Percentiles rank a stretch among this genome's conserved stretches.
Evolutionary conservation across 2,888 invertebrate species (phyloP).

Genomic region (Hirtodrosophila trivittata): DNA sequence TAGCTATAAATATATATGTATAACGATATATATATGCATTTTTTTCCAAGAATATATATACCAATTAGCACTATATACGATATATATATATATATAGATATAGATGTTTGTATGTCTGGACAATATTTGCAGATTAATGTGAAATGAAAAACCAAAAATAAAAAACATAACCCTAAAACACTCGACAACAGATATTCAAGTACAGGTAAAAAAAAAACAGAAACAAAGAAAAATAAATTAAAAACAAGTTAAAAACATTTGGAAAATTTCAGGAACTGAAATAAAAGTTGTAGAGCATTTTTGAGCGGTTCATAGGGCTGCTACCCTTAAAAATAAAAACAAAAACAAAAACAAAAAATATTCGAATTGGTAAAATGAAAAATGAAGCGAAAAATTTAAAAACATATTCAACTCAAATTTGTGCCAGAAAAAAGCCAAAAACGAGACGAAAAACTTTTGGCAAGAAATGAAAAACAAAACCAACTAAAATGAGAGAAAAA

Average conservation of each 20-base stretch:
- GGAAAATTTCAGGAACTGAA: too few relatives aligned
- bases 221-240: background rate
- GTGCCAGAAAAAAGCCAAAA: constrained; percentile 35
- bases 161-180: background rate
- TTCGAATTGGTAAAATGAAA: background rate
- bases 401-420: constrained; percentile 21
- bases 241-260: constrained; percentile 4
- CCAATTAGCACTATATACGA: constrained; percentile 33
- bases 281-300: constrained; percentile 22
- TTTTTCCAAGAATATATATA: constrained; percentile 35
- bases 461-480: constrained; percentile 30
- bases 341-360: constrained; percentile 1
- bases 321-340: background rate
- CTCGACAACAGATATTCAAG: constrained; percentile 22
- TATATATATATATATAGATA: constrained; percentile 28
- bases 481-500: too few relatives aligned
- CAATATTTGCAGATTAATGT: constrained; percentile 53
- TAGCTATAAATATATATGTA: constrained; percentile 50
- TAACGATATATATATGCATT: too few relatives aligned
- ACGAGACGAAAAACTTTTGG: constrained; percentile 24
- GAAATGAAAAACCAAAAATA: background rate
- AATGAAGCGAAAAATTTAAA: too few relatives aligned
- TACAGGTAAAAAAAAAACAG: background rate
- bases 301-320: constrained; percentile 29
- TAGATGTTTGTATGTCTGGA: constrained; percentile 60